A percentile compares a stretch with the other conserved stretches of the same genome.
Conservation (phyloP, 2,113 vertebrate genomes). For the Cynocephalus volans region DNA sequence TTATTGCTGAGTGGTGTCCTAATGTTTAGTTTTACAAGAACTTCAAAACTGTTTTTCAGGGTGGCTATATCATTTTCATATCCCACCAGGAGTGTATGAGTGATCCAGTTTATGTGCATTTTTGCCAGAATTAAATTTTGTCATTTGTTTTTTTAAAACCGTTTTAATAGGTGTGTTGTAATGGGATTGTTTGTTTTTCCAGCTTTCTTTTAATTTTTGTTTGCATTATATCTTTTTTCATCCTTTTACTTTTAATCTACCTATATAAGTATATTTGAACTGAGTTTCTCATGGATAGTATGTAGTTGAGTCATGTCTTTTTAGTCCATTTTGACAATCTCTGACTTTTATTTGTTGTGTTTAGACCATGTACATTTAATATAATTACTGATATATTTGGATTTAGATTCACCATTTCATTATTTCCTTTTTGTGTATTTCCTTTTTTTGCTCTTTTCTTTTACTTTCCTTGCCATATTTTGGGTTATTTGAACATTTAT, state of each 20-base stretch:
- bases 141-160: background rate
- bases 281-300: background rate
- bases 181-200: conserved; percentile 1
- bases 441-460: background rate
- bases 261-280: background rate
- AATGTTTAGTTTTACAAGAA: background rate
- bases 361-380: background rate
- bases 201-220: background rate
- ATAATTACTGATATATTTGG: background rate
- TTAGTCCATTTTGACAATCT: background rate
- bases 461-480: background rate
- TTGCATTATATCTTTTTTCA: background rate
- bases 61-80: background rate
- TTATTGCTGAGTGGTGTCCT: background rate
- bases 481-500: background rate
- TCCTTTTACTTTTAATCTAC: background rate
- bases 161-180: background rate
- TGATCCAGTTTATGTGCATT: background rate
- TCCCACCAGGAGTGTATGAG: background rate
- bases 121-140: background rate
- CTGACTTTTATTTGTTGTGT: background rate
- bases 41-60: background rate
- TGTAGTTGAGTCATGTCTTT: background rate
- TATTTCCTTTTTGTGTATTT: background rate
- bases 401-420: background rate